Evolutionary conservation across 2,888 invertebrate genomes (phyloP).

Genomic region (Sicus ferrugineus): DNA sequence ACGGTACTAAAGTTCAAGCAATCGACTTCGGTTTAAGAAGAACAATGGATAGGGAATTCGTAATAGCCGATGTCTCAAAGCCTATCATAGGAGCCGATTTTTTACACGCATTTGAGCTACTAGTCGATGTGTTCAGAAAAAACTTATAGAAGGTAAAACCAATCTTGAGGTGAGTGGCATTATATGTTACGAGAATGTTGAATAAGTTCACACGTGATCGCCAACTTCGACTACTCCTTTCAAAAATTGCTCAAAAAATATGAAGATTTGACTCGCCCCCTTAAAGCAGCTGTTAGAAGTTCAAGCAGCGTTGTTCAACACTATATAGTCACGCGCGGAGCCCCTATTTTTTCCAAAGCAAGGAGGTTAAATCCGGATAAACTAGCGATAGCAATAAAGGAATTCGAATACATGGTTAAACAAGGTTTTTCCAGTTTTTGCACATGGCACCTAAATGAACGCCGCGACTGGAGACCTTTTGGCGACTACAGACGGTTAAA

Average conservation of each 20-base stretch:
- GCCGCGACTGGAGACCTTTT: conserved; percentile 36
- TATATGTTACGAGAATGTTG: background rate
- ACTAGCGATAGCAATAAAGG: conserved; percentile 34
- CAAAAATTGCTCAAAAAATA: conserved; percentile 22
- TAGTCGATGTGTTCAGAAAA: conserved; percentile 21
- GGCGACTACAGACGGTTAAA: conserved; percentile 41
- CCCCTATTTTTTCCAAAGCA: conserved; percentile 37
- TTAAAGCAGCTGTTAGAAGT: background rate
- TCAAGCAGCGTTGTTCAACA: conserved; percentile 17
- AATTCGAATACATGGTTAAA: conserved; percentile 39
- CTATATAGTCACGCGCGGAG: conserved; percentile 37
- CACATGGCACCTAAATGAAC: conserved; percentile 38
- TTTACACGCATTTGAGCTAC: conserved; percentile 13
- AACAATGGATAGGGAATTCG: conserved; percentile 28
- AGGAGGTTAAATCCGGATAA: conserved; percentile 39
- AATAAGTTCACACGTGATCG: conserved; percentile 21
- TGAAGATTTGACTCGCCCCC: conserved; percentile 27
- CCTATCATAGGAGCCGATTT: conserved; percentile 36
- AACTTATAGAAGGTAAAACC: conserved; percentile 25
- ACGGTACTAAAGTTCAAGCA: conserved; percentile 30
- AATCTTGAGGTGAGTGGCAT: conserved; percentile 24
- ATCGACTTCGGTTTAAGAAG: conserved; percentile 31
- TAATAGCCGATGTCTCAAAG: conserved; percentile 32
- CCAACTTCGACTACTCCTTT: background rate
- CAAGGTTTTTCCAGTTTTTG: conserved; percentile 39